Base-by-base conservation (phyloP, 2,113 vertebrate genomes). In the Epinephelus fuscoguttatus region DNA sequence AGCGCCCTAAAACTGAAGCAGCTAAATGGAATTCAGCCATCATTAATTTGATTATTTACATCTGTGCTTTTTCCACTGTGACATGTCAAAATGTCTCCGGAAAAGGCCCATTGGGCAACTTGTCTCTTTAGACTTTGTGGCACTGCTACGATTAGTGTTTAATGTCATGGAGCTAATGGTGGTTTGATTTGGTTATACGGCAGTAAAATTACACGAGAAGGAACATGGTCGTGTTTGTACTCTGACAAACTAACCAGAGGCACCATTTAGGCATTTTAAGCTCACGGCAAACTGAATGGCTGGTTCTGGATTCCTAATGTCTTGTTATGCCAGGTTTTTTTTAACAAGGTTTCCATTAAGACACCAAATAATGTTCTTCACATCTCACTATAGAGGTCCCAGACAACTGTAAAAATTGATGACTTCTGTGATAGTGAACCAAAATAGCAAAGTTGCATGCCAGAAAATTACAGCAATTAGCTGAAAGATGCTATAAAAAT, bases 211-310 rank as follows among this genome's bases (percentile, higher is more conserved):
- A 19, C 30, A 69, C 25, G 30, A 21, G 5, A 30, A 69, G 52
- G 11, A 27, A 49, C 15, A 27, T 11, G 15, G 23, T 19, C 23
- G 2, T 67, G 64, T 67, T 49, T 67, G 15, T 49, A 67, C n/a
- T 49, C 63, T 11, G 64, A 67, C n/a, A 49, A 49, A 49, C 42
- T 49, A 67, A 67, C 45, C 64, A 33, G 18, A 52, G 19, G 67
- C 19, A 69, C 18, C 25, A 30, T 52, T 50, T 19, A 30, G 66
- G 17, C 25, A 68, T 52, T 40, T 68, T 30, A 68, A 52, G 66
- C 66, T 52, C 23, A 67, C 11, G 14, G 64, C 15, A 8, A 68
- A 68, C 17, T 19, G 25, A 27, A 50, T 23, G 37, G 12, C 21
- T 42, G 21, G 19, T 21, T 64, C 37, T n/a, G 33, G 5, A 45